These are phyloP conservation scores for Sitta carolinensis DNA, from an alignment of 2,797 vertebrate species.

Conservation along the genomic window DNA sequence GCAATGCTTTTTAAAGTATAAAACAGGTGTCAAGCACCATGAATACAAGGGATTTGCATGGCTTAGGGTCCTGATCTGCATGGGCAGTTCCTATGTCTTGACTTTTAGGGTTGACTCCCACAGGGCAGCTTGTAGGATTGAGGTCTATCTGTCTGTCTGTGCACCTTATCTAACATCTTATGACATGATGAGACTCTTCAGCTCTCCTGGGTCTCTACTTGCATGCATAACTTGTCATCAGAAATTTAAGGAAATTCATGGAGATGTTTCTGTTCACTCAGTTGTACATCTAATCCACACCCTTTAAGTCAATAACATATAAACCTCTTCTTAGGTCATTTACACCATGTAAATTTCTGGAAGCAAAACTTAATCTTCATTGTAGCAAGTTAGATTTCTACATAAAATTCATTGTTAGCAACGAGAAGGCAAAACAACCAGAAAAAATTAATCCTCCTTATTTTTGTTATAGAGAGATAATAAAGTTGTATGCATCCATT, in stretches of 20 bases:
- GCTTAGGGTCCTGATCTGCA: conserved; percentile 23
- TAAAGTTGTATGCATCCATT: background rate
- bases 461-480: background rate
- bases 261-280: background rate
- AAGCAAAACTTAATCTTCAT: background rate
- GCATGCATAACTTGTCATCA: conserved; percentile 31
- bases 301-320: background rate
- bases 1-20: background rate
- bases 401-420: background rate
- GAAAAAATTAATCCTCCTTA: background rate
- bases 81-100: background rate
- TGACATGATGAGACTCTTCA: conserved; percentile 17
- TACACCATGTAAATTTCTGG: background rate
- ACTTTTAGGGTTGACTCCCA: conserved; percentile 13
- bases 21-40: background rate
- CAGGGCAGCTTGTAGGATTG: conserved; percentile 17
- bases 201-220: conserved; percentile 17
- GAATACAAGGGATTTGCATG: background rate
- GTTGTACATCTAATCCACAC: background rate
- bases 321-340: background rate
- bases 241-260: conserved; percentile 26
- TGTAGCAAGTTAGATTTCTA: background rate
- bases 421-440: background rate
- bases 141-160: conserved; percentile 34
- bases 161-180: conserved; percentile 35